Evolutionary conservation across 2,888 invertebrate species (phyloP), one percentile per base, ranked within the genome.

Genomic region (Pycnomerus fuliginosus): DNA sequence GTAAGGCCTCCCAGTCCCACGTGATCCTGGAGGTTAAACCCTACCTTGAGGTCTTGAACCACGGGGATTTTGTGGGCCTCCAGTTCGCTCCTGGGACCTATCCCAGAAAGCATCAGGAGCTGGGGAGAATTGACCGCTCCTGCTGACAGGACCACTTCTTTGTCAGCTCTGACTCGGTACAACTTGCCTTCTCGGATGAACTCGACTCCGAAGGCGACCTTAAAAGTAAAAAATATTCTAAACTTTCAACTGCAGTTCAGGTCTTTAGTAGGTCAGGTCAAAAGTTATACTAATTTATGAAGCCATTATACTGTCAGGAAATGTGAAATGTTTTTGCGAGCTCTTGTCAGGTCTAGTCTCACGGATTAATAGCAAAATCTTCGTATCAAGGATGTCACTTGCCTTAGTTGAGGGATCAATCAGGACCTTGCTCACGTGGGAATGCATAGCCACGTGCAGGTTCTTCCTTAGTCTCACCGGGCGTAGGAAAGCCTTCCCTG

Each of bases 81-180:
- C 41, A 91, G 64, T 58, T 90, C 84, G 12, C 81, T 80, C 34
- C 79, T 76, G 0, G 88, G 88, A 0, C 90, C 90, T 7, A 96
- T 80, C 0, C 96, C 98, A 4, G 93, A 93, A 1, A 98, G 70
- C 92, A 97, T 92, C 23, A 98, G 71, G 1, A 98, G 64, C 66
- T 99, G 97, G 0, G 98, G 93, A 0, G 95, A 89, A 66, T 95
- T 96, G 0, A 99, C 80, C 0, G 96, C 82, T 0, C 98, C 98
- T 0, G 87, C 93, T 1, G 91, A 90, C 1, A 98, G 65, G 32
- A 98, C 87, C 0, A 98, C 87, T 69, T 94, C 94, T 66, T 87
- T 91, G 0, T 17, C 79, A 0, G 92, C 90, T 43, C 85, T 74
- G 1, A 91, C 82, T 32, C 86, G 78, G 58, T 85, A 82, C 0